These are phyloP conservation scores for Uropsilus gracilis DNA, from an alignment of 2,113 vertebrate genomes.

Conservation along the genomic window DNA sequence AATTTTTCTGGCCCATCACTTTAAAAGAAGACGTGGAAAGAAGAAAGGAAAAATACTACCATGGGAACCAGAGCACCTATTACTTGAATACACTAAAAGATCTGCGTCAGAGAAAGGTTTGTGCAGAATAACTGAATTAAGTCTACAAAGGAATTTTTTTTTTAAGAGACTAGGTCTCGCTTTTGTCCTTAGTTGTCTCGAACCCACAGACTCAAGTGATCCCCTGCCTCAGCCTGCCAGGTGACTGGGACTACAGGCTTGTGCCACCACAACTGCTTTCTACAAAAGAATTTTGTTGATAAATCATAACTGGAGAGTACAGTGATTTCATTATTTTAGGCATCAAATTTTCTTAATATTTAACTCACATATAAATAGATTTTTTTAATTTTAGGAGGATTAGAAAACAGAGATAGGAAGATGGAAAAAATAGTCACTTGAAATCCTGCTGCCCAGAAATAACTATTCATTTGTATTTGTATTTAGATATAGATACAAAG, in stretches of 20 bases:
- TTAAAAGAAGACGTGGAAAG: conserved; percentile 94
- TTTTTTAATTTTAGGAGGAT: not conserved
- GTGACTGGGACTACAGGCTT: no score
- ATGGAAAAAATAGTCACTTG: not conserved
- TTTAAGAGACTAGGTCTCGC: no score
- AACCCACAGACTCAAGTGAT: no score
- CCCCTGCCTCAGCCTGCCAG: no score
- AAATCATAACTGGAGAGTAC: not conserved
- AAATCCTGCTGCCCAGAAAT: not conserved
- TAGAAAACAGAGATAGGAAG: not conserved
- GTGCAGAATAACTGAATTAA: not conserved
- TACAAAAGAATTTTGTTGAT: not conserved
- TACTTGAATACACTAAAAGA: conserved; percentile 86
- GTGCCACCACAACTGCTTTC: no score
- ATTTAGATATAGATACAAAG: conserved; percentile 23
- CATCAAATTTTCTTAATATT: not conserved
- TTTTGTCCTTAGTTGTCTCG: no score
- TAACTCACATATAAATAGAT: not conserved
- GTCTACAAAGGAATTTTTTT: not conserved
- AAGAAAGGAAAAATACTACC: conserved; percentile 87
- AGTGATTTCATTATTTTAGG: conserved; percentile 25
- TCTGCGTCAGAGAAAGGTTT: conserved; percentile 89
- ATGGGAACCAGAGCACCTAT: conserved; percentile 89
- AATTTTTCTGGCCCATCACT: conserved; percentile 93
- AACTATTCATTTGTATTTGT: not conserved